Percentiles rank a stretch among this genome's conserved stretches.
phyloP scores from a whole-genome alignment of 2,888 invertebrate species.

The Strigamia transsilvanica region DNA sequence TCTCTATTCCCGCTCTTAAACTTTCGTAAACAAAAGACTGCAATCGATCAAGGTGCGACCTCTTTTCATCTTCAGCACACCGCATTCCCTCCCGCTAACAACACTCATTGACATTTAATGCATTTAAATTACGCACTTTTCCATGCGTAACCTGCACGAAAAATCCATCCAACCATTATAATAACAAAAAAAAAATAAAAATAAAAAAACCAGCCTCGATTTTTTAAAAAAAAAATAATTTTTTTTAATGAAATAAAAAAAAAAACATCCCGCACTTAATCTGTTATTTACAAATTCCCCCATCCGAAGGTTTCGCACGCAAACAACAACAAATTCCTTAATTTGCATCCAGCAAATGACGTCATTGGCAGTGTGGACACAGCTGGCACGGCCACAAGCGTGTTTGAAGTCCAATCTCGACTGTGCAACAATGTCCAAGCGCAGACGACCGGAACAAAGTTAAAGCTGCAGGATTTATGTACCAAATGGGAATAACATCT shows the following conservation, averaged over 20 bases:
- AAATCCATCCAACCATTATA: not conserved
- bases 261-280: too few relatives aligned
- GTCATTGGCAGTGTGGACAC: not conserved
- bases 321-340: not conserved
- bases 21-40: not conserved
- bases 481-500: not conserved
- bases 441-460: not conserved
- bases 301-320: too few relatives aligned
- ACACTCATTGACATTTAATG: slow-evolving; percentile 4
- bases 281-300: not conserved
- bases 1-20: not conserved
- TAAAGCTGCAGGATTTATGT: not conserved
- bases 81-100: not conserved
- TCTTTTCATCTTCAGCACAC: not conserved
- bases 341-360: not conserved
- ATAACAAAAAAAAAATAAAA: too few relatives aligned
- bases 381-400: not conserved
- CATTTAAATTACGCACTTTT: slow-evolving; percentile 9
- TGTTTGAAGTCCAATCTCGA: slow-evolving; percentile 2
- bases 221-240: too few relatives aligned
- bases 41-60: slow-evolving; percentile 8
- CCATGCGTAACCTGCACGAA: not conserved
- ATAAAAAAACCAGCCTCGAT: too few relatives aligned
- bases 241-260: too few relatives aligned
- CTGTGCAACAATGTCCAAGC: slow-evolving; percentile 10